These are phyloP conservation scores for Cynocephalus volans DNA, from an alignment of 2,113 vertebrate genomes.

Conservation along the genomic window DNA sequence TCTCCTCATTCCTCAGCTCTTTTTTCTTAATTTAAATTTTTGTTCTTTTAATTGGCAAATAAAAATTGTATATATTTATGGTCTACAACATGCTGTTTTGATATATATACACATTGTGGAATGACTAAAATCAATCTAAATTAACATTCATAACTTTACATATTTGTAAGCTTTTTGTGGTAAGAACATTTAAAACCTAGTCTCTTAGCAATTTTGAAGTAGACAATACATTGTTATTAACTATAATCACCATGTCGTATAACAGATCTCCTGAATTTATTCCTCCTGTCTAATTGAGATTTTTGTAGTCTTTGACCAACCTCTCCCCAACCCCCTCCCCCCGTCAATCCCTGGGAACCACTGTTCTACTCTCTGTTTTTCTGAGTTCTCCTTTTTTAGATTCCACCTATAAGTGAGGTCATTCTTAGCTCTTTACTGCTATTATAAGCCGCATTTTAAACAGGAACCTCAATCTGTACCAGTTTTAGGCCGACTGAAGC, in stretches of 20 bases:
- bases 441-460: not conserved
- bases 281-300: not conserved
- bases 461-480: too few species aligned
- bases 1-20: not conserved
- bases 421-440: not conserved
- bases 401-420: not conserved
- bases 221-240: not conserved
- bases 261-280: not conserved
- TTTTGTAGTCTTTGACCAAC: not conserved
- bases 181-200: not conserved
- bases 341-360: accelerated
- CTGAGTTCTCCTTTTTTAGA: not conserved
- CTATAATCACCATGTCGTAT: not conserved
- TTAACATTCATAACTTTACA: too few species aligned
- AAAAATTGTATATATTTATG: not conserved
- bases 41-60: not conserved
- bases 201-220: not conserved
- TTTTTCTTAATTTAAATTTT: not conserved
- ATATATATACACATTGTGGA: not conserved
- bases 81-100: not conserved
- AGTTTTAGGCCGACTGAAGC: not conserved
- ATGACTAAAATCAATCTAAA: not conserved
- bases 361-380: not conserved
- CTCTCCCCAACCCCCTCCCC: too few species aligned
- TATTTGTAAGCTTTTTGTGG: not conserved